Conservation (phyloP, 2,113 vertebrate species). For the Cairina moschata region DNA sequence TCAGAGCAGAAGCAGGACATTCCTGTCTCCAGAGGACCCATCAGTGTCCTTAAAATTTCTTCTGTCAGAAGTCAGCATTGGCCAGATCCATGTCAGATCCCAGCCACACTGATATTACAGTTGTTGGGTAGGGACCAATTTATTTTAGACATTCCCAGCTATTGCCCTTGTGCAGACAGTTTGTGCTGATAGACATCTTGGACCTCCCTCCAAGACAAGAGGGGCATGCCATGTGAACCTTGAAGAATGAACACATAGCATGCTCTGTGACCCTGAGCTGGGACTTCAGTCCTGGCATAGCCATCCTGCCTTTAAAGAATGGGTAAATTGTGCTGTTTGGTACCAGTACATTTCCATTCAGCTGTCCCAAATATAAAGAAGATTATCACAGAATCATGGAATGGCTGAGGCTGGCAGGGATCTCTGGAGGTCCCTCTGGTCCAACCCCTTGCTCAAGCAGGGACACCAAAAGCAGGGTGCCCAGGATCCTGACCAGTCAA, state of each 20-base stretch:
- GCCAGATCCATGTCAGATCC: not conserved
- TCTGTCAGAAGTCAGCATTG: not conserved
- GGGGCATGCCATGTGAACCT: not conserved
- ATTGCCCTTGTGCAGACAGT: not conserved
- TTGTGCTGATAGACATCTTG: not conserved
- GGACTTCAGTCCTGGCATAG: not conserved
- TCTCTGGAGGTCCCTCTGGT: not conserved
- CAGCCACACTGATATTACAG: not conserved
- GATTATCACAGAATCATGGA: not conserved
- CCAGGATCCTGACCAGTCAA: not conserved
- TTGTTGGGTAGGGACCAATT: not conserved
- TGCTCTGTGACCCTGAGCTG: not conserved
- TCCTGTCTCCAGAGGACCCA: not conserved
- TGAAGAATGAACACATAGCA: not conserved
- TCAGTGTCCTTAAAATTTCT: not conserved
- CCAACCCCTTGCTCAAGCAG: not conserved
- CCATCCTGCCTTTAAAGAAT: not conserved
- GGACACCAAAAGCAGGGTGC: not conserved
- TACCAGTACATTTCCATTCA: not conserved
- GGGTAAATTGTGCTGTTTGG: not conserved
- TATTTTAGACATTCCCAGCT: not conserved
- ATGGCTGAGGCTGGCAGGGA: not conserved
- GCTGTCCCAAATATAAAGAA: accelerated
- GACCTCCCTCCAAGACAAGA: not conserved
- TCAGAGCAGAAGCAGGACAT: not conserved